phyloP scores from a whole-genome alignment of 2,888 invertebrate genomes.

The Pemphredon lugubris region DNA sequence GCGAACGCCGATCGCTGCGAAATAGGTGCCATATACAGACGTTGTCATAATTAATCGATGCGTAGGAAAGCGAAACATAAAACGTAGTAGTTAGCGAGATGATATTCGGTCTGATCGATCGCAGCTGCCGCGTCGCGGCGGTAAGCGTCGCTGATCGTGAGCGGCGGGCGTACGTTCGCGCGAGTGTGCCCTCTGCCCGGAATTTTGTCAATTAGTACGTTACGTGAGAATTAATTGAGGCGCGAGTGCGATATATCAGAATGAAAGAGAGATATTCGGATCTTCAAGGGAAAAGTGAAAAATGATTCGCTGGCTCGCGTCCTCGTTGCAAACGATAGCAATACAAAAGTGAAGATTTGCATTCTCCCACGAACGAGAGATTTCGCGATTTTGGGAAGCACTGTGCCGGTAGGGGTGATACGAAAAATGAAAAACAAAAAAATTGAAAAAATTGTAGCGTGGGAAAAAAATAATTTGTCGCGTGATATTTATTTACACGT shows the following conservation, averaged over 20 bases:
- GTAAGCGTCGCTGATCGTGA: slow-evolving; percentile 6
- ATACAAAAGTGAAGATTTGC: slow-evolving; percentile 51
- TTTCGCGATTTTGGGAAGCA: slow-evolving; percentile 70
- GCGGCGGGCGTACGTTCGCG: slow-evolving; percentile 24
- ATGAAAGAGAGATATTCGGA: too few species aligned
- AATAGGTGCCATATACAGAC: slow-evolving; percentile 38
- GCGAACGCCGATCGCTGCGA: slow-evolving; percentile 13
- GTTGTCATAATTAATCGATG: slow-evolving; percentile 19
- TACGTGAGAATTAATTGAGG: slow-evolving; percentile 32
- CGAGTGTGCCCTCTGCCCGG: slow-evolving; percentile 19
- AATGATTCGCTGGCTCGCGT: slow-evolving; percentile 28
- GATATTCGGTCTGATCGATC: slow-evolving; percentile 10
- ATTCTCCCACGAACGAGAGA: slow-evolving; percentile 43
- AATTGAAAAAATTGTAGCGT: slow-evolving; percentile 16
- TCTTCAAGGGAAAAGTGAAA: slow-evolving; percentile 5
- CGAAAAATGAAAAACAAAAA: slow-evolving; percentile 7
- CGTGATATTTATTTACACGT: slow-evolving; percentile 57
- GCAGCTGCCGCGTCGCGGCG: slow-evolving; percentile 2
- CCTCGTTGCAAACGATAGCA: slow-evolving; percentile 61
- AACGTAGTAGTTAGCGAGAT: background rate
- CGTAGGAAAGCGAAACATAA: background rate
- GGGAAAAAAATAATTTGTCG: slow-evolving; percentile 40
- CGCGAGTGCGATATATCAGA: slow-evolving; percentile 17
- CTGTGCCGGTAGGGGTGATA: slow-evolving; percentile 55
- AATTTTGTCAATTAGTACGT: slow-evolving; percentile 62